Percentiles rank a stretch among this genome's conserved stretches.
These are phyloP conservation scores for Melierax canorus DNA, from an alignment of 2,113 vertebrate species.

Conservation along the genomic window DNA sequence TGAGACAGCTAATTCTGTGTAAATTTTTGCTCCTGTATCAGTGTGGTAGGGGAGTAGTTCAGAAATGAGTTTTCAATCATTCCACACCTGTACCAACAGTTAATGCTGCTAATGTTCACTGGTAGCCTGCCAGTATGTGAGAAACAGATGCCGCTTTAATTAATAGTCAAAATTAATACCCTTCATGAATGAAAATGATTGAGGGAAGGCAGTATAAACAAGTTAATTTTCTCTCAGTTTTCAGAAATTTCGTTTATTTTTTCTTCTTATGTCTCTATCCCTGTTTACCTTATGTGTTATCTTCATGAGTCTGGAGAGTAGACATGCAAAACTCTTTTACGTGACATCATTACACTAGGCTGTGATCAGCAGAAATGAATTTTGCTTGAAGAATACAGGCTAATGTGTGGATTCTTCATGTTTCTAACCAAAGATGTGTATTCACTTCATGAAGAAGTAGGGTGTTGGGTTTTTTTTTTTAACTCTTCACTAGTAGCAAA, in stretches of 20 bases:
- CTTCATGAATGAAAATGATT: background rate
- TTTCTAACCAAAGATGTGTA: background rate
- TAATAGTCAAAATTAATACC: background rate
- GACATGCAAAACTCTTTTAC: background rate
- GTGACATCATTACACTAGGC: fast-evolving
- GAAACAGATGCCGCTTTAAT: background rate
- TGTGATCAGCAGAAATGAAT: background rate
- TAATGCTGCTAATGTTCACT: background rate
- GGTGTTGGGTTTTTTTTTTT: background rate
- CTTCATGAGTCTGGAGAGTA: background rate
- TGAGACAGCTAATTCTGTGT: background rate
- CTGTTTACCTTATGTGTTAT: background rate
- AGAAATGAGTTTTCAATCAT: background rate
- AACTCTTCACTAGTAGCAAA: background rate
- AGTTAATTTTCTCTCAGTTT: background rate
- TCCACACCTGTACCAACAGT: constrained; percentile 20
- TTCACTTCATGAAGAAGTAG: background rate
- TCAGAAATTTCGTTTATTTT: background rate
- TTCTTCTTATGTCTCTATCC: background rate
- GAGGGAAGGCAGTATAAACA: background rate
- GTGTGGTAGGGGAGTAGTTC: background rate
- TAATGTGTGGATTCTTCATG: background rate
- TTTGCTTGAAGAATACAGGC: background rate
- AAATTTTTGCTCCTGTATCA: background rate
- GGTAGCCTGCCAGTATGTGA: background rate